phyloP scores from a whole-genome alignment of 2,797 vertebrate genomes.

The Miichthys miiuy region DNA sequence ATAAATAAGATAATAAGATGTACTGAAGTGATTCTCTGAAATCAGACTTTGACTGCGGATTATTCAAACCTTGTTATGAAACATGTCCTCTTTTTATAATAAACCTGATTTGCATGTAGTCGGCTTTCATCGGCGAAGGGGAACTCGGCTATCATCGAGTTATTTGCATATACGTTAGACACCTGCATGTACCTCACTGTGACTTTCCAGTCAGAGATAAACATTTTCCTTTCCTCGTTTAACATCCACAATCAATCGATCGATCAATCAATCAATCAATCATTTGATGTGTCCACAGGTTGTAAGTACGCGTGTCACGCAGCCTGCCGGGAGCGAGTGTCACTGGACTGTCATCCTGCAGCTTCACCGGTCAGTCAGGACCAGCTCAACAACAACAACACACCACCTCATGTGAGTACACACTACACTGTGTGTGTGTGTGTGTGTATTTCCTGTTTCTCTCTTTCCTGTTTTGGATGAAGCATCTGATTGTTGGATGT shows the following conservation, averaged over 20 bases:
- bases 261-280: background rate
- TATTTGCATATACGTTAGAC: conserved; percentile 67
- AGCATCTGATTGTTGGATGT: too few relatives aligned
- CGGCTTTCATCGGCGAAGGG: conserved; percentile 36
- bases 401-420: conserved; percentile 69
- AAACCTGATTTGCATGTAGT: conserved; percentile 53
- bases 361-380: conserved; percentile 56
- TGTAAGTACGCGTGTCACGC: conserved; percentile 80
- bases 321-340: conserved; percentile 69
- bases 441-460: background rate
- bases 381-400: conserved; percentile 79
- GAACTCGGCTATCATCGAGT: conserved; percentile 1
- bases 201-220: background rate
- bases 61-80: background rate
- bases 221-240: background rate
- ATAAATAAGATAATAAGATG: too few relatives aligned
- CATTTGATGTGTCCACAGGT: conserved; percentile 52
- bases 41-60: too few relatives aligned
- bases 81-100: background rate
- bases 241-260: background rate
- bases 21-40: too few relatives aligned
- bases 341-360: conserved; percentile 75
- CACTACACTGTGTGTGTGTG: background rate
- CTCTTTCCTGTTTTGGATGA: background rate
- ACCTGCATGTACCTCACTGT: background rate